Base-by-base conservation (phyloP, 2,888 invertebrate species). In the Apamea epomidion region DNA sequence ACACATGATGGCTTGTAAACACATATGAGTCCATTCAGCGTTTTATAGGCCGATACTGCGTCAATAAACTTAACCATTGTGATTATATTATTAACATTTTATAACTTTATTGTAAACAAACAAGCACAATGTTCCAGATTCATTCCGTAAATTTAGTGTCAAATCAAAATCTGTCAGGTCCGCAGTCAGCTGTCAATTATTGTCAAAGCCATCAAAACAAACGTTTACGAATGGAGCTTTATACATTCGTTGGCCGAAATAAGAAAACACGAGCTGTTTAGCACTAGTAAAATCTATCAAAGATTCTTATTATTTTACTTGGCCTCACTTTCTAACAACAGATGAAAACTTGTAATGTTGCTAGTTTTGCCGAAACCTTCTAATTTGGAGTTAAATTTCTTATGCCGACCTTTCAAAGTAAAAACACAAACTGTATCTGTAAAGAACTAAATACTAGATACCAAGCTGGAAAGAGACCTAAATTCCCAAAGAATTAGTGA, bases 1-100 rank as follows among this genome's bases (percentile, higher is more conserved):
- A 98, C 95, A 75, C 97, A 97, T 0, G 98, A 93, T 25, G 99
- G 98, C 94, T 99, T 99, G 90, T 98, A 99, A 25, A 99, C 95
- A 94, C 98, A 98, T 82, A 98, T 95, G 14, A 99, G 91, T 48
- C 99, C 99, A 94, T 98, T 98, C 75, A 99, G 93, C 51, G 96
- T 93, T 89, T 97, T 98, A 95, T 97, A 98, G 6, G 98, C 97
- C 64, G 95, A 91, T 62, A 96, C 96, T 6, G 98, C 98, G 90
- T 97, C 95, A 77, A 88, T 91, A 76, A 95, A 90, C 74, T 94
- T 94, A 64, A 94, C 94, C 97, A 97, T 97, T 81, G 78, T 91
- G 29, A 65, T 48, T 58, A 65, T 18, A 58, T 68, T 70, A 65
- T 51, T 70, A 74, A 60, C 51, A 74, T 81, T 58, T 32, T 21